phyloP scores from a whole-genome alignment of 1,140 invertebrate species.

The Macrobrachium nipponense region DNA sequence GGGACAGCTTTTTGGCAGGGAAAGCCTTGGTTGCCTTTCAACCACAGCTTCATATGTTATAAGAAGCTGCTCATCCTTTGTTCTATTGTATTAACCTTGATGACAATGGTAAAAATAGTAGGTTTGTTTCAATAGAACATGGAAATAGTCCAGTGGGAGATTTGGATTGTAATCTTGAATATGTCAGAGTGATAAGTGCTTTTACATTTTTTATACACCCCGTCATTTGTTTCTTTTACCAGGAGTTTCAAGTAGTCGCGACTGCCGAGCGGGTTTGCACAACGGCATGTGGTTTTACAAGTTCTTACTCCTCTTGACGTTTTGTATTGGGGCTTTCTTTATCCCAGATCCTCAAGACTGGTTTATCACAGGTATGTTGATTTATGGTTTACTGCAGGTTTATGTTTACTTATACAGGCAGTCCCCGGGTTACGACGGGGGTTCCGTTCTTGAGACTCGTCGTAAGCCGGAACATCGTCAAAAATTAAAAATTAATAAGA shows the following conservation, averaged over 20 bases:
- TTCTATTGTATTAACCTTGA: neutral
- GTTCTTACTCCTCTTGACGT: slow-evolving; percentile 64
- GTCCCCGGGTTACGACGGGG: too few relatives aligned
- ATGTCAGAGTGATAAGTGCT: neutral
- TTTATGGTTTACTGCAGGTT: neutral
- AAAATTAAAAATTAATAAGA: too few relatives aligned
- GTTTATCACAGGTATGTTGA: slow-evolving; percentile 63
- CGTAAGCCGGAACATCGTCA: too few relatives aligned
- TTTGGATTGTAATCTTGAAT: too few relatives aligned
- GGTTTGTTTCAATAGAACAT: neutral
- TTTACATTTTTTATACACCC: neutral
- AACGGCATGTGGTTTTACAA: slow-evolving; percentile 69
- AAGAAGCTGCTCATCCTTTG: neutral
- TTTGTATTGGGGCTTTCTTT: slow-evolving; percentile 66
- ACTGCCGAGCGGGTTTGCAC: slow-evolving; percentile 69
- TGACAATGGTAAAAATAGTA: neutral
- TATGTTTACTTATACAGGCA: too few relatives aligned
- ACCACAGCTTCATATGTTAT: neutral
- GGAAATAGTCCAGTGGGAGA: too few relatives aligned
- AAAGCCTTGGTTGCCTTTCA: too few relatives aligned
- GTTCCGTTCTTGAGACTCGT: too few relatives aligned
- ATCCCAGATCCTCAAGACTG: slow-evolving; percentile 65
- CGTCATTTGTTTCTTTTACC: neutral
- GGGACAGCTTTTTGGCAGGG: neutral
- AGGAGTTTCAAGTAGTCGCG: slow-evolving; percentile 68